Percentiles rank a stretch among this genome's conserved stretches.
Evolutionary conservation across 2,113 vertebrate species (phyloP).

Genomic region (Pontoporia blainvillei): DNA sequence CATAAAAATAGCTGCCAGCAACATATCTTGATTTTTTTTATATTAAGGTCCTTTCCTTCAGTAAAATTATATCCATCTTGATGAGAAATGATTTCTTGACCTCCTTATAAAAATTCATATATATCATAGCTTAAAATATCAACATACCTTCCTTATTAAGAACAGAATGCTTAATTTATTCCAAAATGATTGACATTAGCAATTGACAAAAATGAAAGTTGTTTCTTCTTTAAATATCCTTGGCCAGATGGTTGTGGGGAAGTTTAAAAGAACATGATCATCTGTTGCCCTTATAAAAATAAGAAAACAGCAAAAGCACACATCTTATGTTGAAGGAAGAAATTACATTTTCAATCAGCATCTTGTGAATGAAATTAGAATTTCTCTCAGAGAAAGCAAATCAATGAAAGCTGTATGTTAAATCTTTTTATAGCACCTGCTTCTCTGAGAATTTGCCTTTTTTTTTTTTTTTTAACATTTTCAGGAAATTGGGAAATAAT

Average conservation of each 20-base stretch:
- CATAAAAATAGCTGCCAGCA: not conserved
- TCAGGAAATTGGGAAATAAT: not conserved
- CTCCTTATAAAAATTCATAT: slow-evolving; percentile 42
- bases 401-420: slow-evolving; percentile 24
- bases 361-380: slow-evolving; percentile 69
- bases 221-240: slow-evolving; percentile 68
- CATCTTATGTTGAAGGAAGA: slow-evolving; percentile 32
- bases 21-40: not conserved
- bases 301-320: not conserved
- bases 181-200: not conserved
- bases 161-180: slow-evolving; percentile 63
- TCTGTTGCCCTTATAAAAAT: slow-evolving; percentile 53
- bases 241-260: not conserved
- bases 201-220: slow-evolving; percentile 66
- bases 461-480: not conserved
- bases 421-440: slow-evolving; percentile 38
- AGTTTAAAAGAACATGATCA: slow-evolving; percentile 41
- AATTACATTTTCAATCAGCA: slow-evolving; percentile 66
- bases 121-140: slow-evolving; percentile 38
- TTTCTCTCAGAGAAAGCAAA: slow-evolving; percentile 51
- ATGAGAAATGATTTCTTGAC: slow-evolving; percentile 28
- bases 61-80: not conserved
- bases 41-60: not conserved
- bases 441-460: slow-evolving; percentile 23
- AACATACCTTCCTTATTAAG: slow-evolving; percentile 44